Evolutionary conservation across 2,888 invertebrate genomes (phyloP), one percentile per base, ranked within the genome.

Genomic region (Athalia circularis): DNA sequence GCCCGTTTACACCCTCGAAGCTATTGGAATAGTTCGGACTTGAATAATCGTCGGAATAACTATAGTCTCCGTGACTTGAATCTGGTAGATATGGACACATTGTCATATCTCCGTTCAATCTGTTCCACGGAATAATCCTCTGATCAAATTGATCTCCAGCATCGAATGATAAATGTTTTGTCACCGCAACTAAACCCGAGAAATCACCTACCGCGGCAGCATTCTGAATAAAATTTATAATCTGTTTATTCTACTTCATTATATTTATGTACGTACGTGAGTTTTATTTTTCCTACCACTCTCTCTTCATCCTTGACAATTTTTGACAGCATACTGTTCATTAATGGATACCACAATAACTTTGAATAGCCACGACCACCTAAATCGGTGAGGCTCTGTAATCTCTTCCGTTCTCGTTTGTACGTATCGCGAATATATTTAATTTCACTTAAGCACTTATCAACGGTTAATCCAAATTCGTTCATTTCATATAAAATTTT

Each of bases 401-500:
- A 43, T 62, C 54, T 75, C 45, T 64, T 48, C 11, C 62, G 75
- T 52, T 75, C 75, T 29, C 50, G 48, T 11, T 50, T 75, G 15
- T 75, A 75, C 48, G 75, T 62, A 50, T n/a, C 4, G 5, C 75
- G 62, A 43, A 75, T 62, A 50, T 75, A 45, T 52, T 75, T 75
- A 3, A 75, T 62, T 43, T 75, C 62, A 50, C 50, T 64, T 29
- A 75, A 62, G 64, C 61, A 75, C 48, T 75, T 50, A 50, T 62
- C 11, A 29, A 75, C 13, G 29, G 75, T 75, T 50, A 75, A 52
- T 52, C 75, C 62, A 29, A 64, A 13, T 29, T 50, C 52, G 50
- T 75, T 75, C 52, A 75, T 75, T 62, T 75, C 75, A 4, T 8
- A 43, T 52, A 75, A 50, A 6, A 75, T 75, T 75, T 75, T 5